Base-by-base conservation (phyloP, 2,888 invertebrate species). In the Agrotis ipsilon region DNA sequence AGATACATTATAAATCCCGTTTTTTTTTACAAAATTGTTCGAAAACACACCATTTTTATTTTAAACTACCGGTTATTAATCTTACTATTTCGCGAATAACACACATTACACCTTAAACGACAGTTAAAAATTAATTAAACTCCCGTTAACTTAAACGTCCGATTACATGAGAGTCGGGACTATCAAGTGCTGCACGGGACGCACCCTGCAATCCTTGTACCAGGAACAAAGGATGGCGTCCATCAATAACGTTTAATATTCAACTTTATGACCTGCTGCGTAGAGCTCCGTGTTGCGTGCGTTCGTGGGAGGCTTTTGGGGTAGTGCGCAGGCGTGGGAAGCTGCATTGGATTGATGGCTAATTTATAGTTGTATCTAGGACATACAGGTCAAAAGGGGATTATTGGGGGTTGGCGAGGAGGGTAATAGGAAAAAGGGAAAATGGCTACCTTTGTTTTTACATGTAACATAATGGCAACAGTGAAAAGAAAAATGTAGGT, bases 1-100 rank as follows among this genome's bases (percentile, higher is more conserved):
- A 95, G 91, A 92, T 95, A 95, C 95, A 96, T 95, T 32, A 48
- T 51, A 4, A 24, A 19, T 16, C 58, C 32, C 32, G 32, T 16
- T 24, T 90, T 88, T 6, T 14, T 51, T 48, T 4, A 24, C 39
- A 16, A 19, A 51, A 16, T 0, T 13, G 5, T 74, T 19, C 5
- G 1, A 13, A 32, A 49, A 45, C 18, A 60, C 59, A 60, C 18
- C 9, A 73, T 67, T 39, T 39, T 52, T 49, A 58, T 39, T 54
- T 6, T 0, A 54, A 58, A 52, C 9, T 19, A 39, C 19, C 16
- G 5, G 1, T 14, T 9, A 39, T 24, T 11, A 48, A 21, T 21
- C 5, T 48, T 9, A 24, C 16, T 45, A 59, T 45, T 32, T 32
- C 7, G 5, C 24, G 14, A 19, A 45, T 43, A 43, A 18, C n/a